Evolutionary conservation across 2,888 invertebrate genomes (phyloP).

Genomic region (Elgonia sp.): DNA sequence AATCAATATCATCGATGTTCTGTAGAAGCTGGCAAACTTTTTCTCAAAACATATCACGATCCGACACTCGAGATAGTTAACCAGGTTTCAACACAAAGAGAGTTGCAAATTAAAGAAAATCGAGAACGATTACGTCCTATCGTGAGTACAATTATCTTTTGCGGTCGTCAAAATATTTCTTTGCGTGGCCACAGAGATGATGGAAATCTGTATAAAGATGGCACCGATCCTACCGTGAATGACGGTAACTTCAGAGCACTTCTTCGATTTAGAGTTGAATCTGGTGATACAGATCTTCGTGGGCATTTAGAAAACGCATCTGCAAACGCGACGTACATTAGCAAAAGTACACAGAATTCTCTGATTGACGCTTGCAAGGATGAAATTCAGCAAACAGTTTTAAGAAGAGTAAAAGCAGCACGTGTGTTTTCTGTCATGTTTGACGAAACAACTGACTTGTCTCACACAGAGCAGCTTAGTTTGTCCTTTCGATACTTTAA

Average conservation of each 20-base stretch:
- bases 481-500: conserved; percentile 76
- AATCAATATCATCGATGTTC: conserved; percentile 66
- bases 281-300: conserved; percentile 77
- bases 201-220: conserved; percentile 12
- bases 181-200: conserved; percentile 78
- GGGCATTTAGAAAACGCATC: conserved; percentile 77
- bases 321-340: conserved; percentile 78
- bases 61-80: conserved; percentile 37
- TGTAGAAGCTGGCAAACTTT: conserved; percentile 61
- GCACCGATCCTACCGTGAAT: conserved; percentile 14
- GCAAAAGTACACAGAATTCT: conserved; percentile 81
- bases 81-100: conserved; percentile 42
- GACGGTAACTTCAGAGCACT: conserved; percentile 78
- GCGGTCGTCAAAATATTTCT: conserved; percentile 79
- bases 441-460: conserved; percentile 81
- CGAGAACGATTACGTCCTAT: conserved; percentile 70
- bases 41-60: conserved; percentile 33
- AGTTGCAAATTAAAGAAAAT: conserved; percentile 37
- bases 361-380: conserved; percentile 79
- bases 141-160: conserved; percentile 75
- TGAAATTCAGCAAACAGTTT: conserved; percentile 76
- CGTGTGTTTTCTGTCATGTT: conserved; percentile 79
- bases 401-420: conserved; percentile 58
- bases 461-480: conserved; percentile 77
- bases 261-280: conserved; percentile 76